Evolutionary conservation across 2,113 vertebrate species (phyloP), one percentile per base, ranked within the genome.

Genomic region (Syngnathoides biaculeatus): DNA sequence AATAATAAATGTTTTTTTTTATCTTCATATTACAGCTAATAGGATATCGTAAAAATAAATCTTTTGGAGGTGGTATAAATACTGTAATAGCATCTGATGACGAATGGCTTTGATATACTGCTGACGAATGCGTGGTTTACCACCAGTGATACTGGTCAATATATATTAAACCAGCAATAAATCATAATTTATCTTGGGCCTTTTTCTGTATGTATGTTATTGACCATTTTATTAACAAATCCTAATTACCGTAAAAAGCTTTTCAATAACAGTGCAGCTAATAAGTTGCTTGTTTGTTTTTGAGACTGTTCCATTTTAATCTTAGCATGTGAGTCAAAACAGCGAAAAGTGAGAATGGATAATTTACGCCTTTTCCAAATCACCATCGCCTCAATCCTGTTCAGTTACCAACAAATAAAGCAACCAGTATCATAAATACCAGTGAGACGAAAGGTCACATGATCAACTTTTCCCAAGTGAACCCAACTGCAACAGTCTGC

Each of bases 401-500:
- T 35, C 3, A 35, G 30, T 35, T n/a, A n/a, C n/a, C n/a, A 35
- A 35, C 30, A 35, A 2, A 2, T 35, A 35, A 48, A 19, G 15
- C 45, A 48, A 48, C 17, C 19, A 48, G 19, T 48, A 45, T 1
- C 14, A 17, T 48, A 20, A 19, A 6, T 17, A 17, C 17, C 17
- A 48, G 45, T 48, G 52, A 24, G 22, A 10, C 2, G 12, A 11
- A 22, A 24, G 52, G 22, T 55, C 53, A n/a, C 9, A 27, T 62
- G 43, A 43, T 63, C 0, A 10, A 15, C 73, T 57, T 60, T 58
- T 9, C 45, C 27, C 64, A 59, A 67, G 56, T 64, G 55, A 73
- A 17, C 63, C 68, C 57, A 0, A 27, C 71, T 73, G 15, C 47
- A 0, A 19, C 74, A 73, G n/a, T 27, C 69, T 67, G 73, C 59